Evolutionary conservation across 2,113 vertebrate genomes (phyloP), one percentile per base, ranked within the genome.

Genomic region (Jaculus jaculus): DNA sequence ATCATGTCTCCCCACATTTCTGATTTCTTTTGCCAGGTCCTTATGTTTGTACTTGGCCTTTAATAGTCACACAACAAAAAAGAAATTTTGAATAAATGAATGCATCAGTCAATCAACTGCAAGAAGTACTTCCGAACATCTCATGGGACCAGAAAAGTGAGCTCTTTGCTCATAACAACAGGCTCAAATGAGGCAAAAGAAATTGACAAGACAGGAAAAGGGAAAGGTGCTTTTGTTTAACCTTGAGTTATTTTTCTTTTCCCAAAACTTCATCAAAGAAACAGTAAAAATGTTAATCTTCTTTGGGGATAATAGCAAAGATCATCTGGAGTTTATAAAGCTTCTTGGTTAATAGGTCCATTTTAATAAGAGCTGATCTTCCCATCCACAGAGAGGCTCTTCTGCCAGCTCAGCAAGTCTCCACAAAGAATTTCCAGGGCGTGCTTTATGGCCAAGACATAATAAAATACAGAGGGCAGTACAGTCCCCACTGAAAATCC

Each of bases 271-370:
- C 94, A 96, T 96, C 89, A 96, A 97, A 96, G 94, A 96, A 97
- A 94, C 93, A 97, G 96, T 94, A 97, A 97, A 97, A 97, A 96
- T 75, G 93, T 96, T 97, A 96, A 97, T 97, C 97, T 97, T 94
- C 97, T 97, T 97, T 96, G 71, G 92, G 85, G 93, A 97, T 97
- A 98, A 97, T 96, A 97, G 94, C 79, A 95, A 95, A 93, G 95
- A 97, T 97, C 97, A 97, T 97, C 96, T 95, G 94, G 95, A 97
- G 95, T 97, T 97, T 97, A 97, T 97, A 97, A 97, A 97, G 91
- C 95, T 73, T 97, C 92, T 95, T 95, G 42, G 96, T 95, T 97
- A 98, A 98, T 97, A 96, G 97, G 93, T 95, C 98, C 96, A 94
- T 98, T 97, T 97, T 97, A 96, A 97, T 97, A 96, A 97, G 97